Conservation (phyloP, 1,140 invertebrate genomes). For the Propsilocerus akamusi region DNA sequence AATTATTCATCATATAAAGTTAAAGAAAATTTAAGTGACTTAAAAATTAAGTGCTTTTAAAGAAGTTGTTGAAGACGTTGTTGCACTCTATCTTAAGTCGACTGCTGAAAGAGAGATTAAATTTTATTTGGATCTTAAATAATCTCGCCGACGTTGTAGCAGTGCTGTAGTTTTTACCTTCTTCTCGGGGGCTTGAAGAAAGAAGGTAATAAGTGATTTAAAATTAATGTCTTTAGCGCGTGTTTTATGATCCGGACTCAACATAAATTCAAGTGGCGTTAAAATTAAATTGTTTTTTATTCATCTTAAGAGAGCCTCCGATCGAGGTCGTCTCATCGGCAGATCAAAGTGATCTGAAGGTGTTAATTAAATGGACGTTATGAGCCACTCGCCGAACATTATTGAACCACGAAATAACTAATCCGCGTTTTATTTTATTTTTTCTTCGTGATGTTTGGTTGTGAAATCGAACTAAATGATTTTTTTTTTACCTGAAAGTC, state of each 20-base stretch:
- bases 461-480: too few species aligned
- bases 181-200: not conserved
- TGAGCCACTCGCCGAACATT: too few species aligned
- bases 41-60: not conserved
- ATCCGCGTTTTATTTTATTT: too few species aligned
- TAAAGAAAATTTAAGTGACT: not conserved
- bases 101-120: not conserved
- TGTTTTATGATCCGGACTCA: not conserved
- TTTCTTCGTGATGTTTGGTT: too few species aligned
- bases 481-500: too few species aligned
- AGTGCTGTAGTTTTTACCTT: not conserved
- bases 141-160: not conserved
- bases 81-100: not conserved
- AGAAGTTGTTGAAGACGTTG: not conserved
- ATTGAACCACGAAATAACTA: too few species aligned
- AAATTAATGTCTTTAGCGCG: conserved; percentile 1
- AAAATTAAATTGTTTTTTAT: too few species aligned
- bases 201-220: not conserved
- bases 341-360: conserved; percentile 29
- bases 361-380: too few species aligned
- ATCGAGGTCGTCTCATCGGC: conserved; percentile 14
- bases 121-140: not conserved
- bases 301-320: too few species aligned
- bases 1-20: not conserved
- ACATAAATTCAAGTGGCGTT: not conserved